Conservation (phyloP, 2,113 vertebrate genomes). For the Leptobrachium leishanense region DNA sequence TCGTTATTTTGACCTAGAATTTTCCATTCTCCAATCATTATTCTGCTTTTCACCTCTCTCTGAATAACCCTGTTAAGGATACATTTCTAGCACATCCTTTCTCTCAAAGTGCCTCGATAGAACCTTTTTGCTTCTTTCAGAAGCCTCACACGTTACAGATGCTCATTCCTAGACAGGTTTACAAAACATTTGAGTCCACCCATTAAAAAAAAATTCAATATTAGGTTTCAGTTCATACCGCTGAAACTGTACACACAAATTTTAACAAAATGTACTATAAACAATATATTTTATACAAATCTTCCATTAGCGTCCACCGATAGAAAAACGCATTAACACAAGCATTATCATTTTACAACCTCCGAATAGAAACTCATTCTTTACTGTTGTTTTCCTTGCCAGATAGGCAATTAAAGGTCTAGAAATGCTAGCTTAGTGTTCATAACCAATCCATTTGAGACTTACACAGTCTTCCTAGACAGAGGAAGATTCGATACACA, state of each 20-base stretch:
- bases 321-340: conserved; percentile 48
- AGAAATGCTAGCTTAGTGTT: conserved; percentile 42
- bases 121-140: neutral
- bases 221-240: conserved; percentile 14
- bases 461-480: conserved; percentile 41
- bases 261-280: conserved; percentile 46
- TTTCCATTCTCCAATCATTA: no score
- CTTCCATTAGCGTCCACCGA: conserved; percentile 40
- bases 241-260: conserved; percentile 22
- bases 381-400: conserved; percentile 39
- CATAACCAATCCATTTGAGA: conserved; percentile 42
- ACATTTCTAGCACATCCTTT: neutral
- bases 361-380: conserved; percentile 36
- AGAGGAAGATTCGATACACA: conserved; percentile 31
- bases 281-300: conserved; percentile 45
- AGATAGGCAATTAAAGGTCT: conserved; percentile 48
- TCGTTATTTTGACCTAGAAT: no score
- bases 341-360: conserved; percentile 46
- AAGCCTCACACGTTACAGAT: neutral
- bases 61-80: neutral
- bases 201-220: conserved; percentile 18
- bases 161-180: conserved; percentile 11
- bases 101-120: neutral
- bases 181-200: neutral
- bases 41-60: no score